A percentile compares a stretch with the other conserved stretches of the same genome.
phyloP scores from a whole-genome alignment of 2,888 invertebrate species.

The Melikaiella ostensackeni region DNA sequence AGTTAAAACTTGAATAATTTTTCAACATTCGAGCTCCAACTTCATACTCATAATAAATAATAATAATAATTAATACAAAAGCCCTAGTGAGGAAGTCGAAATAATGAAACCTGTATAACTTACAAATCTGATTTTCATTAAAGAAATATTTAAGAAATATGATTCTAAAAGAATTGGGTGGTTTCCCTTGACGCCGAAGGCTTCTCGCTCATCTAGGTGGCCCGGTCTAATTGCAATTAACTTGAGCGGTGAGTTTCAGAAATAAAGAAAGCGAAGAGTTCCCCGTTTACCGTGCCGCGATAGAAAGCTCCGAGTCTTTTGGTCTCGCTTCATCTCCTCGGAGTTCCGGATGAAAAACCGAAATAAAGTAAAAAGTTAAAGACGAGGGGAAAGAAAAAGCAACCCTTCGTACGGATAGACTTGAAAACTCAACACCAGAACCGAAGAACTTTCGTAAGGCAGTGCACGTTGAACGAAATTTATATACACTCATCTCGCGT shows the following conservation, averaged over 20 bases:
- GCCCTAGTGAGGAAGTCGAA: no score
- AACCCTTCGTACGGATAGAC: constrained; percentile 3
- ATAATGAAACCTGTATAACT: no score
- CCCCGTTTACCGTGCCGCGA: constrained; percentile 15
- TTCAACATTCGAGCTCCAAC: no score
- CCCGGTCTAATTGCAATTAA: constrained; percentile 36
- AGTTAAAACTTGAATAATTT: no score
- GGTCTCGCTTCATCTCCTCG: constrained; percentile 33
- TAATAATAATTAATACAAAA: no score
- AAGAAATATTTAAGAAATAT: not conserved
- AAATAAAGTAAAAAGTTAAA: constrained; percentile 28
- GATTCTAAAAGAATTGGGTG: not conserved
- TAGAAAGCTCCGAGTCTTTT: constrained; percentile 27
- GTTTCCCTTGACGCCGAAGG: not conserved
- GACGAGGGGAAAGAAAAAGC: constrained; percentile 11
- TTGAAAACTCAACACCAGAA: constrained; percentile 25
- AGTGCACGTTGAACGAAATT: not conserved
- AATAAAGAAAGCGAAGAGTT: constrained; percentile 35
- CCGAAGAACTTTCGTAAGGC: not conserved
- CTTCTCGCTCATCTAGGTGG: constrained; percentile 21
- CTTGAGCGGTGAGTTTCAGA: constrained; percentile 29
- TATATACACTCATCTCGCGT: no score
- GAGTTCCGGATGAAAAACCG: constrained; percentile 33
- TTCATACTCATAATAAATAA: no score
- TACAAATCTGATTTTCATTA: not conserved